phyloP scores from a whole-genome alignment of 2,888 invertebrate genomes.

The Dromius quadrimaculatus region DNA sequence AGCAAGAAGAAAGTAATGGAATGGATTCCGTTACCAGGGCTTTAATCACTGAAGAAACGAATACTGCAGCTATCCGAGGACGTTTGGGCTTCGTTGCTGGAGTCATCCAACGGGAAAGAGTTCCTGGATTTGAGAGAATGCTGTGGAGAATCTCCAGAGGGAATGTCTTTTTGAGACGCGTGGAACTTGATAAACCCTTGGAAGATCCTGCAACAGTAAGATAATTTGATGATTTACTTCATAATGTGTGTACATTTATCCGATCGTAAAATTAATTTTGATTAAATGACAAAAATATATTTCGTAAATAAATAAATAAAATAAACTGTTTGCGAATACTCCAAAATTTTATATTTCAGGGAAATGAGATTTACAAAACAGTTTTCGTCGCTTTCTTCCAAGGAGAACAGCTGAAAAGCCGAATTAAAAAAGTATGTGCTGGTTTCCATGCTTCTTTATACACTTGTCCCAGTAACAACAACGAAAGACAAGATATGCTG shows the following conservation, averaged over 20 bases:
- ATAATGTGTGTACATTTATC: not conserved
- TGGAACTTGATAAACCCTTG: conserved; percentile 84
- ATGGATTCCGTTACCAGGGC: conserved; percentile 74
- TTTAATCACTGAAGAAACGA: conserved; percentile 69
- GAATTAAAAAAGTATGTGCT: conserved; percentile 93
- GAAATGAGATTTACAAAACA: conserved; percentile 88
- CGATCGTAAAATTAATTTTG: not conserved
- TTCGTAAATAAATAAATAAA: conserved; percentile 9
- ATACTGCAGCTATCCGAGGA: conserved; percentile 66
- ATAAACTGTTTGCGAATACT: not conserved
- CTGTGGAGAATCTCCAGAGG: conserved; percentile 94
- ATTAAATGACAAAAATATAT: not conserved
- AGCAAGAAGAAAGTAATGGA: conserved; percentile 79
- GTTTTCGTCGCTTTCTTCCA: conserved; percentile 92
- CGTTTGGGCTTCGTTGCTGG: conserved; percentile 87
- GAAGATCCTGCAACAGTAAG: conserved; percentile 88
- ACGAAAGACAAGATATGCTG: conserved; percentile 89
- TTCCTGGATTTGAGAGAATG: conserved; percentile 92
- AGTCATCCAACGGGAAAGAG: conserved; percentile 89
- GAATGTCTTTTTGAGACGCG: conserved; percentile 88
- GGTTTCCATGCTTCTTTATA: conserved; percentile 94
- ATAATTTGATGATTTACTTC: conserved; percentile 45
- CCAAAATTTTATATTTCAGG: conserved; percentile 70
- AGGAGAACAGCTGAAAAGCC: conserved; percentile 91
- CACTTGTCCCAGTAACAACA: conserved; percentile 89